Evolutionary conservation across 1,140 invertebrate species (phyloP).

Genomic region (Drosophila rufa): DNA sequence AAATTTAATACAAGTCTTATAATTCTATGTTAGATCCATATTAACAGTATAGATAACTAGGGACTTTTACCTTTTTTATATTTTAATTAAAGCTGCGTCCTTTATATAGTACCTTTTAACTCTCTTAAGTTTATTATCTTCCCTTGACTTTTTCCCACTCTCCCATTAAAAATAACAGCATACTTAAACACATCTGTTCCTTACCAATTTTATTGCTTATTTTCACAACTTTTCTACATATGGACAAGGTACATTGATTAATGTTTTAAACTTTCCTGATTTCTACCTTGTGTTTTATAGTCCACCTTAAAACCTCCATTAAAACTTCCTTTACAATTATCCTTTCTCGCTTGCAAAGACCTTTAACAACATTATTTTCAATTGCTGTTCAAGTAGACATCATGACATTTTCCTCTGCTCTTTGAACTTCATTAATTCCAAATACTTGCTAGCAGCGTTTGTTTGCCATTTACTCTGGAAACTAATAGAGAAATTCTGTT

Average conservation of each 20-base stretch:
- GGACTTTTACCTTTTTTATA: too few relatives aligned
- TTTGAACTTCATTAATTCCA: not conserved
- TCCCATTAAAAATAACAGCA: not conserved
- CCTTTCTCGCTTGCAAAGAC: not conserved
- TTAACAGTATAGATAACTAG: too few relatives aligned
- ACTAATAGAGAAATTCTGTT: not conserved
- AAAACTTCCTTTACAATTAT: conserved; percentile 5
- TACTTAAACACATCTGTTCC: not conserved
- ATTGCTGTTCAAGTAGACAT: too few relatives aligned
- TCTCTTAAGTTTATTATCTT: not conserved
- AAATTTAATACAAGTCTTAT: too few relatives aligned
- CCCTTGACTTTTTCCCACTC: too few relatives aligned
- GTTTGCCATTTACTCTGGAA: not conserved
- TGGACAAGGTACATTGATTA: not conserved
- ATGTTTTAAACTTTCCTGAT: not conserved
- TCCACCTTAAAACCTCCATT: not conserved
- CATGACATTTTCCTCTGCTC: not conserved
- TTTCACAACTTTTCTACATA: not conserved
- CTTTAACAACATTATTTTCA: conserved; percentile 2
- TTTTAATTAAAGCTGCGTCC: too few relatives aligned
- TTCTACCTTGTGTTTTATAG: not conserved
- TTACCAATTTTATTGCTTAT: not conserved
- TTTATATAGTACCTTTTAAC: too few relatives aligned
- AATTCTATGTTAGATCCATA: too few relatives aligned
- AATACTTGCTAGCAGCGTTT: not conserved